These are phyloP conservation scores for Hemiprocne comata DNA, from an alignment of 2,113 vertebrate genomes.

Conservation along the genomic window DNA sequence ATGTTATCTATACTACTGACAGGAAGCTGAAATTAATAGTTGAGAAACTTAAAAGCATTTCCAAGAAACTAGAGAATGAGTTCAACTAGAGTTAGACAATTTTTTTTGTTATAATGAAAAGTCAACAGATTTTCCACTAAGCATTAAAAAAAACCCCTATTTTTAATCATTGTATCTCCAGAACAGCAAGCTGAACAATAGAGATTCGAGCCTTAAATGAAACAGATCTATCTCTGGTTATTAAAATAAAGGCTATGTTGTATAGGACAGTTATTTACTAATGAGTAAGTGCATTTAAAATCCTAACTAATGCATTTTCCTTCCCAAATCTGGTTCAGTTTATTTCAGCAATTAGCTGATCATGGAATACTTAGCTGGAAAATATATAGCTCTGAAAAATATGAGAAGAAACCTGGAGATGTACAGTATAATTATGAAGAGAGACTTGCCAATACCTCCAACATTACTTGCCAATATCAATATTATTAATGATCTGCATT, in stretches of 20 bases:
- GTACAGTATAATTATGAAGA: constrained; percentile 32
- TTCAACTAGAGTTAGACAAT: neutral
- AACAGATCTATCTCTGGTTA: neutral
- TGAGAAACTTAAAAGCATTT: neutral
- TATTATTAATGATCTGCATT: constrained; percentile 12
- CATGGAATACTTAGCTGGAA: neutral
- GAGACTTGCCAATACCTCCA: constrained; percentile 14
- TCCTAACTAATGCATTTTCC: neutral
- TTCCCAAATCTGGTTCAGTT: neutral
- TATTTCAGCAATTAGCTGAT: neutral
- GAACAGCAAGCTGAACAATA: neutral
- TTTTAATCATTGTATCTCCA: neutral
- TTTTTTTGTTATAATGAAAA: neutral
- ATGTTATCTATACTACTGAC: neutral
- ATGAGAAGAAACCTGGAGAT: constrained; percentile 16
- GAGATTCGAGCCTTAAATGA: neutral
- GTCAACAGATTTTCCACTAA: neutral
- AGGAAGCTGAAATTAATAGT: neutral
- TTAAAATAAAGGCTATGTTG: neutral
- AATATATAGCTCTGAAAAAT: neutral
- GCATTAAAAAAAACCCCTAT: neutral
- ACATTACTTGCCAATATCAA: neutral
- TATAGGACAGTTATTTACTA: neutral
- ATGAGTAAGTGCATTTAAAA: neutral
- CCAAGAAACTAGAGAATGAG: neutral